Base-by-base conservation (phyloP, 2,888 invertebrate species). In the Aleiodes alternator region DNA sequence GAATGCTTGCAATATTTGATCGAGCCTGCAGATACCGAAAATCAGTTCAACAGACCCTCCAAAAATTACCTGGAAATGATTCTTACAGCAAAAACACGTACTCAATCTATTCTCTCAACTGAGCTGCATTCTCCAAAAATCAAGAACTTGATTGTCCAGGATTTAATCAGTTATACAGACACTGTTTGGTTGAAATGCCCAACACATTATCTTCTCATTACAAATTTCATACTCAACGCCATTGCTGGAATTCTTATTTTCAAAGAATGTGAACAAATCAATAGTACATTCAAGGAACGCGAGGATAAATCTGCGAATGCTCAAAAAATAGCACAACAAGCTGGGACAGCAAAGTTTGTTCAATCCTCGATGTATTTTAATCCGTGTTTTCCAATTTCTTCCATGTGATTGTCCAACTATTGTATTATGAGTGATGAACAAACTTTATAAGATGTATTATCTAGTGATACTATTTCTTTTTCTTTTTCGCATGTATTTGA, bases 311-410 rank as follows among this genome's bases (percentile, higher is more conserved):
- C 53, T 14, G 53, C 14, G 6, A 53, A 53, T n/a, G 53, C 53
- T 14, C n/a, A 53, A n/a, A 53, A 53, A 53, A n/a, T 53, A 2
- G 53, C 53, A 6, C 53, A 53, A 53, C 53, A 53, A 53, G 53
- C 53, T 4, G 53, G 53, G 14, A 16, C 16, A 16, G 53, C 53
- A 7, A 53, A 53, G 53, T 53, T n/a, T 9, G 53, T 53, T 14
- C 34, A 34, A 4, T 34, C 34, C 34, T 34, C 34, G 4, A 34
- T 34, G 3, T 34, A 4, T 34, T 34, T 34, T 34, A 34, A 34
- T 34, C 34, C 34, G 34, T 34, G 34, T 34, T 34, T 34, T 34
- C 34, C 34, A 34, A 34, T 34, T 34, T 6, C 34, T 34, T 34
- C 34, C 34, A 34, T 34, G 34, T 34, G 34, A 34, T 34, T 34